Conservation (phyloP, 2,113 vertebrate species). For the human region DNA sequence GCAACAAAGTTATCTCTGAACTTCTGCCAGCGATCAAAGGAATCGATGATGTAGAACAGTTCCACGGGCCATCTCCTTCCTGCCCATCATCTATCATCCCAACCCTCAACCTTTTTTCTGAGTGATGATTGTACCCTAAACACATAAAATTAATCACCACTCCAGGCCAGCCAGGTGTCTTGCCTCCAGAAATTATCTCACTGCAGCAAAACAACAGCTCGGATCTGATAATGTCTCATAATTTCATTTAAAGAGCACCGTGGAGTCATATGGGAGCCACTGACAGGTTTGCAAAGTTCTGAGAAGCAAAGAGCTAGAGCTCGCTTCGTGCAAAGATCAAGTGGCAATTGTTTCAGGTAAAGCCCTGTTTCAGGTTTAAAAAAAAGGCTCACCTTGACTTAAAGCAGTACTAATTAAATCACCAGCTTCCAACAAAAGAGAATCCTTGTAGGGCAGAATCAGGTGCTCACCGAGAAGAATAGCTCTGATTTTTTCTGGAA, state of each 20-base stretch:
- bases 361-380: not conserved
- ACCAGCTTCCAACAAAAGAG: not conserved
- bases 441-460: not conserved
- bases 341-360: slow-evolving; percentile 18
- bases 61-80: slow-evolving; percentile 97
- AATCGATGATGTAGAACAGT: slow-evolving; percentile 96
- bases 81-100: slow-evolving; percentile 92
- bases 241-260: slow-evolving; percentile 79
- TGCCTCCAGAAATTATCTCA: slow-evolving; percentile 91
- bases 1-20: slow-evolving; percentile 92
- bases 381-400: not conserved
- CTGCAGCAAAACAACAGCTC: slow-evolving; percentile 75
- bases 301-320: slow-evolving; percentile 46
- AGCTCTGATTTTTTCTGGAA: not conserved
- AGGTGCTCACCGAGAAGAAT: not conserved
- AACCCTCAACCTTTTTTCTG: slow-evolving; percentile 89
- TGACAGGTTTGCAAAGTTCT: slow-evolving; percentile 74
- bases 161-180: slow-evolving; percentile 94
- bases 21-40: slow-evolving; percentile 96
- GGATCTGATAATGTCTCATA: slow-evolving; percentile 81
- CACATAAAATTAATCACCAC: slow-evolving; percentile 96
- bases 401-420: slow-evolving; percentile 25
- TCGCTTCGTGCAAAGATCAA: slow-evolving; percentile 50
- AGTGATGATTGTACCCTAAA: slow-evolving; percentile 93
- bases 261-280: slow-evolving; percentile 61